A percentile compares a stretch with the other conserved stretches of the same genome.
Evolutionary conservation across 2,113 vertebrate genomes (phyloP).

Genomic region (Colossoma macropomum): DNA sequence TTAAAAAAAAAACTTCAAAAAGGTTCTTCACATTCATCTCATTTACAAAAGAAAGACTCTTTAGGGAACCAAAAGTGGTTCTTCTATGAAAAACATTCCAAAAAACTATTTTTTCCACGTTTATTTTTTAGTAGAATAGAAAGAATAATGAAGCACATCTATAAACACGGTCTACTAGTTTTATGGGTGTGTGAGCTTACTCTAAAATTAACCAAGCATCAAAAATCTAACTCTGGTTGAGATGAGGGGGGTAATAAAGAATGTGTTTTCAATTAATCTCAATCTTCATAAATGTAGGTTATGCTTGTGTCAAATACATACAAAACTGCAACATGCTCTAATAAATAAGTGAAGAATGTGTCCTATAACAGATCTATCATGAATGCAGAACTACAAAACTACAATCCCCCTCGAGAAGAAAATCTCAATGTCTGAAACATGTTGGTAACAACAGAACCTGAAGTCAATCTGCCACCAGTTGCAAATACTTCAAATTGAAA

Average conservation of each 20-base stretch:
- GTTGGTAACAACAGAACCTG: not conserved
- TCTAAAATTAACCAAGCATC: not conserved
- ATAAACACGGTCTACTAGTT: not conserved
- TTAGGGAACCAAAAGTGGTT: too few species aligned
- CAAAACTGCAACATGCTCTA: not conserved
- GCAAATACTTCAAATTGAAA: not conserved
- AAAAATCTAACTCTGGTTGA: not conserved
- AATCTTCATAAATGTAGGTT: not conserved
- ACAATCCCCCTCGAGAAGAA: not conserved
- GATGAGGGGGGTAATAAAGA: not conserved
- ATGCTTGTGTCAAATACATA: not conserved
- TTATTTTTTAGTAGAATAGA: not conserved
- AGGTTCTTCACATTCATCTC: too few species aligned
- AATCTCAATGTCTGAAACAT: too few species aligned
- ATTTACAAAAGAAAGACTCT: too few species aligned
- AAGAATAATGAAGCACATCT: not conserved
- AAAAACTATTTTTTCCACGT: not conserved
- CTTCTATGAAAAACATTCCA: too few species aligned
- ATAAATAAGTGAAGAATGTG: too few species aligned
- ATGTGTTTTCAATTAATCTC: not conserved
- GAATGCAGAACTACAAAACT: too few species aligned
- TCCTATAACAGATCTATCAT: too few species aligned
- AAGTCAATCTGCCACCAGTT: conserved; percentile 2
- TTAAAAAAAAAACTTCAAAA: too few species aligned
- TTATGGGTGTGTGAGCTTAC: not conserved